A percentile compares a stretch with the other conserved stretches of the same genome.
Evolutionary conservation across 2,888 invertebrate genomes (phyloP).

Genomic region (Anaspis maculata): DNA sequence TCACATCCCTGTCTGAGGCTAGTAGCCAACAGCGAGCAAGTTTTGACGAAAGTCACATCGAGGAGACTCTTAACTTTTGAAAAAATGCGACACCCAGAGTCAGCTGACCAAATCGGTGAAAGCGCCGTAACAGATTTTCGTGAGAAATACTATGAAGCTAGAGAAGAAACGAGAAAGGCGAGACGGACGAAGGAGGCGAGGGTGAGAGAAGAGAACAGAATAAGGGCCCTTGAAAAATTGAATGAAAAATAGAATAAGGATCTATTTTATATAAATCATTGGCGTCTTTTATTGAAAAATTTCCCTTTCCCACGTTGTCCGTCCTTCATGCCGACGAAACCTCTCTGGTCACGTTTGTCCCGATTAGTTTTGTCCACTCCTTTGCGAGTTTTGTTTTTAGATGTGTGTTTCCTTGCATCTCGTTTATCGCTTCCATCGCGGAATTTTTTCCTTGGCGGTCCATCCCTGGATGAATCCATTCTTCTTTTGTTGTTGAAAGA

Average conservation of each 20-base stretch:
- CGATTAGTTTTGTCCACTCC: constrained; percentile 34
- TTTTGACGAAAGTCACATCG: constrained; percentile 69
- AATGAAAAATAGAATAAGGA: constrained; percentile 4
- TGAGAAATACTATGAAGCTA: constrained; percentile 62
- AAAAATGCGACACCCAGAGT: constrained; percentile 53
- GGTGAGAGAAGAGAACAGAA: constrained; percentile 30
- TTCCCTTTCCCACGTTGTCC: constrained; percentile 3
- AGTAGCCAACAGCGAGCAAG: constrained; percentile 82
- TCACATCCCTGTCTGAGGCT: constrained; percentile 69
- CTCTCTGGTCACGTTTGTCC: constrained; percentile 28
- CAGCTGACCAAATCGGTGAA: constrained; percentile 30
- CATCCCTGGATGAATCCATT: too few relatives aligned
- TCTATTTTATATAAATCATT: constrained; percentile 1
- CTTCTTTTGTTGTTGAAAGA: constrained; percentile 27
- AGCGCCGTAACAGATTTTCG: constrained; percentile 51
- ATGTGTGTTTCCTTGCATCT: constrained; percentile 1
- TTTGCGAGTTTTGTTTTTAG: constrained; percentile 14
- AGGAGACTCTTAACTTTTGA: constrained; percentile 79
- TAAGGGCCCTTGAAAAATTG: too few relatives aligned
- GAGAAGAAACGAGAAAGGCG: constrained; percentile 59
- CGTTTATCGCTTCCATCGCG: neutral
- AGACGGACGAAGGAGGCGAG: constrained; percentile 43
- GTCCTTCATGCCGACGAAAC: constrained; percentile 26
- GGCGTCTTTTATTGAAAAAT: constrained; percentile 3
- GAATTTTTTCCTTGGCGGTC: neutral